Conservation (phyloP, 1,140 invertebrate genomes). For the Arion vulgaris region DNA sequence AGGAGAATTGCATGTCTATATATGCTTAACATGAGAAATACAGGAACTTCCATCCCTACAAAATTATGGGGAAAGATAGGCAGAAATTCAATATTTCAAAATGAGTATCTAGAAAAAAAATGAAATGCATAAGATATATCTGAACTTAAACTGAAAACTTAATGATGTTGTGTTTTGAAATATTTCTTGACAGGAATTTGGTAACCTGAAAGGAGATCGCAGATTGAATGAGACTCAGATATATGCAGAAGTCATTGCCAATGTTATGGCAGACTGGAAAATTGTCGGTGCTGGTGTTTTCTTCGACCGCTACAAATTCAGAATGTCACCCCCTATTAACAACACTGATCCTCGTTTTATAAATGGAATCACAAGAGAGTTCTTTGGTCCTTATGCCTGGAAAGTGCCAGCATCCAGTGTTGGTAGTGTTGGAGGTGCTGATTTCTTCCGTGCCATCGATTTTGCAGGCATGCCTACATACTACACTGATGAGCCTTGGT, state of each 20-base stretch:
- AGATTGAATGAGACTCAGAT: slow-evolving; percentile 69
- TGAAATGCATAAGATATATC: too few species aligned
- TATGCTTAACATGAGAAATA: too few species aligned
- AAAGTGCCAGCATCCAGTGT: slow-evolving; percentile 80
- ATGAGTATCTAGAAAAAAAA: too few species aligned
- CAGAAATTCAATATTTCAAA: too few species aligned
- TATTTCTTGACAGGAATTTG: slow-evolving; percentile 80
- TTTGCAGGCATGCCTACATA: slow-evolving; percentile 75
- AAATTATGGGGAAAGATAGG: too few species aligned
- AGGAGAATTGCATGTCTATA: too few species aligned
- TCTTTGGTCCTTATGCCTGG: slow-evolving; percentile 95
- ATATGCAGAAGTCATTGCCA: slow-evolving; percentile 82
- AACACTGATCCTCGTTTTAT: slow-evolving; percentile 78
- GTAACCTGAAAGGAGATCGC: slow-evolving; percentile 76
- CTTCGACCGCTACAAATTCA: slow-evolving; percentile 97
- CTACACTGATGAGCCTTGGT: slow-evolving; percentile 90
- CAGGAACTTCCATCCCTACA: too few species aligned
- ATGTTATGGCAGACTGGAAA: slow-evolving; percentile 87
- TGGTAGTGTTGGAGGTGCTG: slow-evolving; percentile 81
- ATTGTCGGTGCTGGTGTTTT: slow-evolving; percentile 93
- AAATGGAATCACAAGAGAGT: slow-evolving; percentile 66
- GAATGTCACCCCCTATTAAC: slow-evolving; percentile 77
- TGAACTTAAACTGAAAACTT: too few species aligned
- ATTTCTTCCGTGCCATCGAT: slow-evolving; percentile 66
- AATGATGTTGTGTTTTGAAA: too few species aligned